Evolutionary conservation across 1,140 invertebrate species (phyloP), one percentile per base, ranked within the genome.

Genomic region (Eciton burchellii): DNA sequence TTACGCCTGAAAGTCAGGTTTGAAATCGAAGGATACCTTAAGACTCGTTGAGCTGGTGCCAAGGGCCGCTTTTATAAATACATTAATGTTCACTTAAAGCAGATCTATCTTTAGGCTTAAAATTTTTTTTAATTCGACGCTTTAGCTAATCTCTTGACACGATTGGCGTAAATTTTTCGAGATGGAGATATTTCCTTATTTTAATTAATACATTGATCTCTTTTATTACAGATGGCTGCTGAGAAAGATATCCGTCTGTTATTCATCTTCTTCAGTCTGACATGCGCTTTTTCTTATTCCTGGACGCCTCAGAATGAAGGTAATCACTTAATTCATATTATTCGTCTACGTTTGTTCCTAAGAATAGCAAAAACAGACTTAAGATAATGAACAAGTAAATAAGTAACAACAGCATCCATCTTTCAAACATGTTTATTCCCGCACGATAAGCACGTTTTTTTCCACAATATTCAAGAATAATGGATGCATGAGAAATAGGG

Each of bases 191-290:
- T 72, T 0, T 41, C 70, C 59, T 1, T 24, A 19, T 19, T n/a
- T 26, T 68, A 77, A 77, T 14, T 54, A 63, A 52, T 74, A 47
- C 72, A 54, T 6, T 29, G 3, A 35, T 57, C 3, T 56, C 54
- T 68, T 59, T 68, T 52, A 57, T 89, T 89, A 35, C 90, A 94
- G 92, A 93, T 94, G 93, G 84, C 89, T 90, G 85, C 86, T 86
- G 74, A 84, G 86, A 93, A 91, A 79, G 84, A 77, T 83, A 74
- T 92, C 73, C 90, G 90, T 89, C 87, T 92, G 73, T 82, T 93
- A 63, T 70, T 94, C 83, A 87, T 89, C 76, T 90, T 92, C 47
- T 81, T 90, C 43, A 87, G 90, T 73, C 82, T 84, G 74, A 88
- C 90, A 74, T 91, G 87, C 62, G 90, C 90, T 79, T 90, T 91